A percentile compares a stretch with the other conserved stretches of the same genome.
Evolutionary conservation across 1,140 invertebrate species (phyloP).

Genomic region (Brachionus manjavacas): DNA sequence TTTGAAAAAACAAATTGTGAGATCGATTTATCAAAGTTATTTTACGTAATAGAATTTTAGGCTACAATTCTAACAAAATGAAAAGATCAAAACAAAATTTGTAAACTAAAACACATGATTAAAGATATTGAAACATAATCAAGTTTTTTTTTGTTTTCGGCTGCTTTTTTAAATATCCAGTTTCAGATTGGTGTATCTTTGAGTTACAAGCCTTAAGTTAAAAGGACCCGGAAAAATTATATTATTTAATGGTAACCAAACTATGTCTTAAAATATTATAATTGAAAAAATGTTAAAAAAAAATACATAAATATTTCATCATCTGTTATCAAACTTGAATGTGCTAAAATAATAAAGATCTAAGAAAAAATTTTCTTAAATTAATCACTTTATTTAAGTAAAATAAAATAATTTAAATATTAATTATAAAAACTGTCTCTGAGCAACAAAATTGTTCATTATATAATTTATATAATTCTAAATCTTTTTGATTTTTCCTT

Average conservation of each 20-base stretch:
- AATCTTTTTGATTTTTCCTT: no score
- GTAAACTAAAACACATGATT: constrained; percentile 24
- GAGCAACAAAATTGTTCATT: no score
- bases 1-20: not conserved
- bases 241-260: not conserved
- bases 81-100: not conserved
- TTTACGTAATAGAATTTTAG: constrained; percentile 17
- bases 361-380: no score
- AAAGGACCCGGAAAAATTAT: not conserved
- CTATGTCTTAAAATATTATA: no score
- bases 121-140: not conserved
- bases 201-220: not conserved
- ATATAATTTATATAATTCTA: no score
- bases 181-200: not conserved
- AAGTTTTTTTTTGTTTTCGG: not conserved
- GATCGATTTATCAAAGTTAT: constrained; percentile 2
- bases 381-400: no score
- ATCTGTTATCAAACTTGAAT: no score
- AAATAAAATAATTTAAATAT: no score
- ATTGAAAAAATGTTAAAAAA: no score
- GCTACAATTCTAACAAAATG: not conserved
- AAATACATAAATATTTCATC: no score
- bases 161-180: not conserved
- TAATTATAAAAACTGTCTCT: no score
- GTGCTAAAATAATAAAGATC: no score